Evolutionary conservation across 2,797 vertebrate genomes (phyloP).

Genomic region (Urophycis tenuis): DNA sequence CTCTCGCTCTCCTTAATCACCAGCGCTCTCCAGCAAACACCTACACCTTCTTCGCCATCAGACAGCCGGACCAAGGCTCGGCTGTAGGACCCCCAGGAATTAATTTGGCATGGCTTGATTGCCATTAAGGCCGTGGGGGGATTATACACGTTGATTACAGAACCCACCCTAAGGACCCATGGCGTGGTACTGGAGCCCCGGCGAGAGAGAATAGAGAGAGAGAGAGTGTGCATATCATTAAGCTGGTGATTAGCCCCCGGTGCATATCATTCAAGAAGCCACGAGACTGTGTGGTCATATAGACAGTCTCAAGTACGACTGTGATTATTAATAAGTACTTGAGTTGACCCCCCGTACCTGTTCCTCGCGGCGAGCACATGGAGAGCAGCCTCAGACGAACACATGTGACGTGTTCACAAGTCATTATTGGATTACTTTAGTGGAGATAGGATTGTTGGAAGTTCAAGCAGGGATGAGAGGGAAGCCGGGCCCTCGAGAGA

Average conservation of each 20-base stretch:
- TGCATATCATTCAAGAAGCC: slow-evolving; percentile 64
- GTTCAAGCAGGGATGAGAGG: slow-evolving; percentile 66
- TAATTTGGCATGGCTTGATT: slow-evolving; percentile 77
- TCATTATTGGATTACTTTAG: slow-evolving; percentile 73
- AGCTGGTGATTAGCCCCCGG: slow-evolving; percentile 74
- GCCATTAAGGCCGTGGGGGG: slow-evolving; percentile 72
- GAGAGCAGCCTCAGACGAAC: slow-evolving; percentile 55
- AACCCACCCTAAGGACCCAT: slow-evolving; percentile 73
- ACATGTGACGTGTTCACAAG: slow-evolving; percentile 59
- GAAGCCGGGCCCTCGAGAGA: slow-evolving; percentile 54
- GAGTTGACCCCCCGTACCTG: slow-evolving; percentile 68
- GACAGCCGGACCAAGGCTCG: slow-evolving; percentile 63
- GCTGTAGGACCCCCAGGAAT: slow-evolving; percentile 70
- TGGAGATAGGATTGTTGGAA: slow-evolving; percentile 66
- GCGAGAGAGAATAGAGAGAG: background rate
- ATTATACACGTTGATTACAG: slow-evolving; percentile 81
- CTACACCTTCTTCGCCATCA: slow-evolving; percentile 79
- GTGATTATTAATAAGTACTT: slow-evolving; percentile 79
- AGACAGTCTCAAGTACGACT: slow-evolving; percentile 75
- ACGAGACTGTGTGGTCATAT: slow-evolving; percentile 64
- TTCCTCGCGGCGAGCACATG: slow-evolving; percentile 44
- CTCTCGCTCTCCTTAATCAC: slow-evolving; percentile 74
- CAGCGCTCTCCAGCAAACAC: slow-evolving; percentile 79
- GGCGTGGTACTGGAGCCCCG: slow-evolving; percentile 57
- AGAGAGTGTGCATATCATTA: slow-evolving; percentile 70